Conservation (phyloP, 1,140 invertebrate species). For the Lepidurus packardi region DNA sequence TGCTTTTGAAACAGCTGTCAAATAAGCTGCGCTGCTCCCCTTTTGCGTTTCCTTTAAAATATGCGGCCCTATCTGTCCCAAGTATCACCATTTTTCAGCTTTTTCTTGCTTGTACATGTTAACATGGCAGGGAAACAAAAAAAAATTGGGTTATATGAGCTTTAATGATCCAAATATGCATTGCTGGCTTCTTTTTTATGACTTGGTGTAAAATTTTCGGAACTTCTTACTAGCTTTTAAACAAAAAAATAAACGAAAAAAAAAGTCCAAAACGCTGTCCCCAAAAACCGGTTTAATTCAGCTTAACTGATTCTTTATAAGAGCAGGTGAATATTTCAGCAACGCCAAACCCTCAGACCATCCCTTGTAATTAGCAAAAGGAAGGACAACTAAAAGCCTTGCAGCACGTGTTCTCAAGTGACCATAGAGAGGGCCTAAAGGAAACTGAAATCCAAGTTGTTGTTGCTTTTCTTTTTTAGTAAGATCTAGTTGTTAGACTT, state of each 20-base stretch:
- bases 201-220: neutral
- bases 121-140: neutral
- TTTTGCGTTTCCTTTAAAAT: constrained; percentile 10
- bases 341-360: neutral
- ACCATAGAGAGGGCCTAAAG: no score
- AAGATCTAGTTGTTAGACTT: no score
- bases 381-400: neutral
- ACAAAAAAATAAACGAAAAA: neutral
- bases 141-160: constrained; percentile 13
- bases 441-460: no score
- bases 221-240: neutral
- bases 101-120: neutral
- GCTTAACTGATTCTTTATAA: neutral
- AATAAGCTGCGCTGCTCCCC: neutral
- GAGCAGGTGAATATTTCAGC: neutral
- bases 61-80: neutral
- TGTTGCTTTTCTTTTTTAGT: no score
- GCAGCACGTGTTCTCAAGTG: neutral
- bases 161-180: constrained; percentile 22
- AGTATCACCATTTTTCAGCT: neutral
- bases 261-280: neutral
- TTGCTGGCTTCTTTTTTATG: neutral
- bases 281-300: neutral
- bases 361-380: neutral
- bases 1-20: neutral